These are phyloP conservation scores for Caenorhabditis latens DNA, from an alignment of 1,140 invertebrate genomes.

Conservation along the genomic window DNA sequence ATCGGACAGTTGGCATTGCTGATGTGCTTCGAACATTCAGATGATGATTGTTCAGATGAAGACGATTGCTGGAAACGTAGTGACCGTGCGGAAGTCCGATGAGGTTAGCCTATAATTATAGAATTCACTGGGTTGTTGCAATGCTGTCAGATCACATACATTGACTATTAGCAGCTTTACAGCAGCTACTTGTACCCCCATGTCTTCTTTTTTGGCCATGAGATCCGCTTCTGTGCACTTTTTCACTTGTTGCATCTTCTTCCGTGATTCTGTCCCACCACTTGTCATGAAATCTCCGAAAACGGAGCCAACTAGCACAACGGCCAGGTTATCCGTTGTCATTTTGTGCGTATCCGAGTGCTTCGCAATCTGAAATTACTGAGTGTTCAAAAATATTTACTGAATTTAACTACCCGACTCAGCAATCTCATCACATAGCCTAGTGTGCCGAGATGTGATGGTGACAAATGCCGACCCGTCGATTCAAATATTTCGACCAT, in stretches of 20 bases:
- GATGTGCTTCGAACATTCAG: slow-evolving; percentile 29
- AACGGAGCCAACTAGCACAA: slow-evolving; percentile 21
- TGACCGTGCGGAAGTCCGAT: slow-evolving; percentile 8
- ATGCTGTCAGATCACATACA: neutral
- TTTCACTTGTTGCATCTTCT: neutral
- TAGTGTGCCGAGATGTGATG: neutral
- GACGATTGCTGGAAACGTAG: slow-evolving; percentile 23
- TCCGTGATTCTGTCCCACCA: neutral
- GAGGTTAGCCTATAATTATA: slow-evolving; percentile 1
- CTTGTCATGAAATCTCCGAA: slow-evolving; percentile 25
- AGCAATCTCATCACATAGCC: slow-evolving; percentile 27
- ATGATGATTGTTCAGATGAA: slow-evolving; percentile 22
- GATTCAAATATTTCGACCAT: slow-evolving; percentile 19
- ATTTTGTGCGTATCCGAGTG: slow-evolving; percentile 24
- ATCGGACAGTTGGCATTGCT: slow-evolving; percentile 8
- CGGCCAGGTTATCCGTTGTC: slow-evolving; percentile 24
- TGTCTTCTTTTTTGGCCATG: neutral
- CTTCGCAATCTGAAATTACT: neutral
- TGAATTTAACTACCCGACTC: neutral
- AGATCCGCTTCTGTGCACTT: neutral
- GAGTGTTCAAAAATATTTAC: neutral
- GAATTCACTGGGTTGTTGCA: neutral
- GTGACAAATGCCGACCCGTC: neutral
- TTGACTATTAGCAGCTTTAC: slow-evolving; percentile 14
- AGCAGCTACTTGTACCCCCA: neutral